Percentiles rank a stretch among this genome's conserved stretches.
phyloP scores from a whole-genome alignment of 2,113 vertebrate genomes.

The Uria lomvia region DNA sequence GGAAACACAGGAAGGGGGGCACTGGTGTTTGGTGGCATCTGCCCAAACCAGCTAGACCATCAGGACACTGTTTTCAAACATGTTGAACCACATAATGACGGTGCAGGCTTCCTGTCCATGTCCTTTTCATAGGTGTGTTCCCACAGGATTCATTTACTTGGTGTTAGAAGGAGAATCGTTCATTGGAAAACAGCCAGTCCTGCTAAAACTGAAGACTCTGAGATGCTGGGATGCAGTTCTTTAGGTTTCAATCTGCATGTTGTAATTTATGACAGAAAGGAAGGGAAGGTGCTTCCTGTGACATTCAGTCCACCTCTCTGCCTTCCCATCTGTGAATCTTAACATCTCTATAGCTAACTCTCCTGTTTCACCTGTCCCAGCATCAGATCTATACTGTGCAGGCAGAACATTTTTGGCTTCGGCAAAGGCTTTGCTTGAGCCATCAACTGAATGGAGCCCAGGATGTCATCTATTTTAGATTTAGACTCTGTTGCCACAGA shows the following conservation, averaged over 20 bases:
- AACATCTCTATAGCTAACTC: neutral
- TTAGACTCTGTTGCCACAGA: constrained; percentile 28
- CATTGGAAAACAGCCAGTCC: neutral
- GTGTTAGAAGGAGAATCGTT: neutral
- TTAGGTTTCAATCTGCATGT: neutral
- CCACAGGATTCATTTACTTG: neutral
- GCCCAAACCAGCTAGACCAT: neutral
- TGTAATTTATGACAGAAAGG: neutral
- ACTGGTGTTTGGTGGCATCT: neutral
- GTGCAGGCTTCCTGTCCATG: neutral
- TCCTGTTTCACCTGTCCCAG: neutral
- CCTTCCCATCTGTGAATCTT: neutral
- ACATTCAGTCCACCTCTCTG: neutral
- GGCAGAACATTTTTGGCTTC: neutral
- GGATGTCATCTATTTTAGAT: constrained; percentile 37
- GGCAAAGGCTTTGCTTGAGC: neutral
- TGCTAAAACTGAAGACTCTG: neutral
- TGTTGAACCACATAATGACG: neutral
- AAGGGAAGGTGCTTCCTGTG: neutral
- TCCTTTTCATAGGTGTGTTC: neutral
- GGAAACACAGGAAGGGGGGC: neutral
- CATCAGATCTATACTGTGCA: neutral
- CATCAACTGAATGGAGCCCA: neutral
- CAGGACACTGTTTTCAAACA: neutral
- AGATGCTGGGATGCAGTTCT: neutral